Evolutionary conservation across 64 coral and sea anemone species (phyloP).

Genomic region (Montipora foliosa): DNA sequence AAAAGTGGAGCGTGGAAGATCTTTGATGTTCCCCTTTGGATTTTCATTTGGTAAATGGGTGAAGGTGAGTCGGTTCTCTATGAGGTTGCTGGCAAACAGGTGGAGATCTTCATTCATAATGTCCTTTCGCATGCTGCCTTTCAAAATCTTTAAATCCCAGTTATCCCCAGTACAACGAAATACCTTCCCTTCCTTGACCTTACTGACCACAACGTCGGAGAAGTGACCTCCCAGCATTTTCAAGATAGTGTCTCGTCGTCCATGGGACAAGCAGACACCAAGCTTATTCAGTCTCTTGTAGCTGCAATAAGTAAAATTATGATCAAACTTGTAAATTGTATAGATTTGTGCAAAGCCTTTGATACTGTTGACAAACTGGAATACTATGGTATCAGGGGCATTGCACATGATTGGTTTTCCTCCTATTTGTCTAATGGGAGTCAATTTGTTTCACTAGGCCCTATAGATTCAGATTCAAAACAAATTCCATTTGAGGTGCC

Average conservation of each 20-base stretch:
- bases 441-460: no score
- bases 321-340: no score
- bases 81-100: constrained; percentile 68
- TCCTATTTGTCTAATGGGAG: no score
- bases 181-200: constrained; percentile 34
- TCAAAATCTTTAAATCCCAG: constrained; percentile 68
- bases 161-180: constrained; percentile 75
- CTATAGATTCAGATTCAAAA: no score
- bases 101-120: constrained; percentile 77
- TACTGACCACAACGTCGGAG: constrained; percentile 28
- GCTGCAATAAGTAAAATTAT: constrained; percentile 1
- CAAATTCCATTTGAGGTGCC: no score
- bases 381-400: no score
- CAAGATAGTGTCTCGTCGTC: constrained; percentile 34
- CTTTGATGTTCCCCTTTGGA: constrained; percentile 49
- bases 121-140: constrained; percentile 64
- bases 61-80: constrained; percentile 77
- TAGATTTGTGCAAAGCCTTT: no score
- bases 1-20: constrained; percentile 33
- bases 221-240: constrained; percentile 81
- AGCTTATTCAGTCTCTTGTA: constrained; percentile 84
- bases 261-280: constrained; percentile 66
- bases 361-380: no score
- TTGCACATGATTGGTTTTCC: no score
- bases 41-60: constrained; percentile 58